Evolutionary conservation across 2,888 invertebrate genomes (phyloP), one percentile per base, ranked within the genome.

Genomic region (Drosophila prolongata): DNA sequence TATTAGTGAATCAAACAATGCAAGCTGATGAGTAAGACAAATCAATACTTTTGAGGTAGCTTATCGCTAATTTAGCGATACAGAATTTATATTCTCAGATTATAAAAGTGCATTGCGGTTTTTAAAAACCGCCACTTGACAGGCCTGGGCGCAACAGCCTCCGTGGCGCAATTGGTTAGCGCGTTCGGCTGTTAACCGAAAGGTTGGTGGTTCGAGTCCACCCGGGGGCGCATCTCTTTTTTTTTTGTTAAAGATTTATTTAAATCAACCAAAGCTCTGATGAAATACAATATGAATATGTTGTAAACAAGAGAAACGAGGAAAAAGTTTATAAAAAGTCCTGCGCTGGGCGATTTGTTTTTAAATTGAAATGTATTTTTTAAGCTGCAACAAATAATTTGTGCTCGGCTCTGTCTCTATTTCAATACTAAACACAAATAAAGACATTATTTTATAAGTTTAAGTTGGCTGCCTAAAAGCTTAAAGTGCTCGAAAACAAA

Each of bases 111-210:
- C 46, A 46, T 1, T 24, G 10, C 5, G 16, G 16, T 10, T 40
- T n/a, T 6, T 55, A 0, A 70, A 68, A 10, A 14, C 11, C n/a
- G 38, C 34, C 49, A 58, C 67, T 50, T 68, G 58, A 38, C 62
- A n/a, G 3, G 9, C 0, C 0, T 0, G 0, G 0, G 0, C 0
- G 0, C 72, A 78, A 1, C 65, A 9, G 92, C 92, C 92, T 92
- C 91, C 96, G 97, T 97, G 97, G 97, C 97, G 97, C 97, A 97
- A 97, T 96, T 91, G 97, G 97, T 94, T 97, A 97, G 97, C 97
- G 97, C 97, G 97, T 97, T 97, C 97, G 97, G 97, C 97, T 97
- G 97, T 97, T 97, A 97, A 97, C 97, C 97, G 97, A 97, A 97
- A 97, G 97, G 97, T 97, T 97, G 97, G 97, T 97, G 97, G 97